Evolutionary conservation across 1,140 invertebrate genomes (phyloP), one percentile per base, ranked within the genome.

Genomic region (Druon quercuslanigerum): DNA sequence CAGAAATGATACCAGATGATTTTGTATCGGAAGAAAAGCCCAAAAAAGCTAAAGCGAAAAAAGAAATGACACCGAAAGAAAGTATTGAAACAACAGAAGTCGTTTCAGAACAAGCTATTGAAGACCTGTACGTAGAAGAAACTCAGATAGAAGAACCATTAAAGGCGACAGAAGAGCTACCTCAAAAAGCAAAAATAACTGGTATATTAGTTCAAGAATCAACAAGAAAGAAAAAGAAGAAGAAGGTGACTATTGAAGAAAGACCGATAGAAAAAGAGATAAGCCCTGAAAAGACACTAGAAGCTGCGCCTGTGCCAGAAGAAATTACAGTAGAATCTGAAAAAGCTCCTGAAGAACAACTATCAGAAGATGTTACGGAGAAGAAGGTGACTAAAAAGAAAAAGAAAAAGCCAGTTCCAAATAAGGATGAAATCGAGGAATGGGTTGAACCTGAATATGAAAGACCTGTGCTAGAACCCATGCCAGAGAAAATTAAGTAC

Each of bases 361-460:
- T 72, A 54, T 19, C 87, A 60, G 74, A 84, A 16, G 90, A 88
- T 76, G 86, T 88, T 74, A 85, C 92, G 75, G 76, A 89, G 40
- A 82, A 86, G 25, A 74, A 86, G 14, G 84, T 89, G 82, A 79
- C 71, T 86, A 83, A 79, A 88, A 84, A 83, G 82, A 72, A 88
- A 87, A 77, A 17, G 82, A 20, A 14, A 60, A 0, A 87, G 87
- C 25, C 84, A 12, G 71, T 74, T n/a, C 75, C 75, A 1, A 91
- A 91, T 74, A 90, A 91, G 80, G 85, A 88, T 54, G 88, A 92
- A 77, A 84, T 89, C 51, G 90, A 92, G 50, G 91, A 92, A 82
- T 92, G 91, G 85, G 85, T 90, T 12, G 90, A 91, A 79, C 90
- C 90, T 4, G 90, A 92, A 76, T 91, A 92, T 71, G 88, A 92